Percentiles rank a stretch among this genome's conserved stretches.
These are phyloP conservation scores for Ernsta delagoae DNA, from an alignment of 2,888 invertebrate species.

Conservation along the genomic window DNA sequence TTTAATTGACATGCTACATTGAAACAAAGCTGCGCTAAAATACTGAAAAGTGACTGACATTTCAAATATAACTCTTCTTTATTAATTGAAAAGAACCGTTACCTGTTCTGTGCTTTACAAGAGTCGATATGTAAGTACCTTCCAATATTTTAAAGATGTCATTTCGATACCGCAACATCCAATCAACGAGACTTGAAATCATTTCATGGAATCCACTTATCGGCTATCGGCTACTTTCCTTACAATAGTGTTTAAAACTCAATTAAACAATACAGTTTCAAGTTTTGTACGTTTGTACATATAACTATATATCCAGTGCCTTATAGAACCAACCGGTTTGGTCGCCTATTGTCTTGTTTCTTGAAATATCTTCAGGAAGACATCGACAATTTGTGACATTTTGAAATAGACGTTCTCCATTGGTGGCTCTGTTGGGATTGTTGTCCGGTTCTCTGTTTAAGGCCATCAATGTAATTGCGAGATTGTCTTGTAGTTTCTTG, in stretches of 20 bases:
- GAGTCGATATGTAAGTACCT: too few species aligned
- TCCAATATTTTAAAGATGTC: background rate
- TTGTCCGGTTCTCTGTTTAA: slow-evolving; percentile 5
- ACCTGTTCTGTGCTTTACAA: background rate
- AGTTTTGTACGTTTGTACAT: slow-evolving; percentile 17
- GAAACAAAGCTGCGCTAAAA: background rate
- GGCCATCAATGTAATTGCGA: slow-evolving; percentile 23
- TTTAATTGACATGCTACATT: background rate
- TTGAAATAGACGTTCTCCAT: slow-evolving; percentile 18
- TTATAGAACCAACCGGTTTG: slow-evolving; percentile 38
- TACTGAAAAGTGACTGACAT: background rate
- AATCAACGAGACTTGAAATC: slow-evolving; percentile 26
- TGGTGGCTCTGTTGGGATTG: slow-evolving; percentile 4
- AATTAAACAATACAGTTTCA: slow-evolving; percentile 34
- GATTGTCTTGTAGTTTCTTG: slow-evolving; percentile 8
- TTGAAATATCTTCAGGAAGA: slow-evolving; percentile 20
- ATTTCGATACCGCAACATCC: slow-evolving; percentile 9
- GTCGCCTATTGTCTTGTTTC: slow-evolving; percentile 40
- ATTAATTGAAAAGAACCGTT: slow-evolving; percentile 10
- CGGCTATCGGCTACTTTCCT: slow-evolving; percentile 12
- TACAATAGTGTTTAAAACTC: slow-evolving; percentile 33
- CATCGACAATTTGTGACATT: slow-evolving; percentile 2
- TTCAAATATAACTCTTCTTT: background rate
- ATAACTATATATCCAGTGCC: slow-evolving; percentile 28
- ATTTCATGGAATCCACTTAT: slow-evolving; percentile 31